These are phyloP conservation scores for Caradrina clavipalpis DNA, from an alignment of 2,888 invertebrate genomes.

Conservation along the genomic window DNA sequence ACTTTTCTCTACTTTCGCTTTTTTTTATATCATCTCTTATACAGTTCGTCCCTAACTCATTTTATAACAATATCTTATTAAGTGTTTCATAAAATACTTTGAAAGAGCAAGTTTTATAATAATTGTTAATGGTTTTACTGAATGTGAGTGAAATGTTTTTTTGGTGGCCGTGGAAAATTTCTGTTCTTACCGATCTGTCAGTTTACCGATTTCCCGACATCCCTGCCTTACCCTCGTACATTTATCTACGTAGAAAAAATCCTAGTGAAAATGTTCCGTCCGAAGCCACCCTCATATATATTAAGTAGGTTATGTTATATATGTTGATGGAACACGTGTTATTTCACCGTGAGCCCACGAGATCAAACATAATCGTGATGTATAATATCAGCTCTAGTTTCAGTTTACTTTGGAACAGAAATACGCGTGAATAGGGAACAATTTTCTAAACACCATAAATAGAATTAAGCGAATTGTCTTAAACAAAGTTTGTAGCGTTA, in stretches of 20 bases:
- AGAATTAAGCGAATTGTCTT: constrained; percentile 45
- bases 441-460: constrained; percentile 45
- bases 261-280: constrained; percentile 64
- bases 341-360: constrained; percentile 68
- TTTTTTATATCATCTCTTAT: constrained; percentile 82
- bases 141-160: constrained; percentile 34
- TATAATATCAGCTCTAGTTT: constrained; percentile 57
- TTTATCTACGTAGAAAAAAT: constrained; percentile 66
- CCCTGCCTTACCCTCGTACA: constrained; percentile 56
- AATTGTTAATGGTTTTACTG: constrained; percentile 52
- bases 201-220: constrained; percentile 54
- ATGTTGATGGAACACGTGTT: constrained; percentile 68
- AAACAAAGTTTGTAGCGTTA: constrained; percentile 39
- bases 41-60: constrained; percentile 76
- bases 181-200: constrained; percentile 53
- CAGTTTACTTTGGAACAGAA: constrained; percentile 47
- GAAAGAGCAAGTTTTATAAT: constrained; percentile 50
- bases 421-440: constrained; percentile 35
- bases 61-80: constrained; percentile 76
- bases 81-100: constrained; percentile 62
- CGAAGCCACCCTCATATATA: constrained; percentile 65
- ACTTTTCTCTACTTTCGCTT: constrained; percentile 81
- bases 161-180: constrained; percentile 41
- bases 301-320: constrained; percentile 65
- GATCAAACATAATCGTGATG: constrained; percentile 72